Conservation (phyloP, 2,797 vertebrate species). For the Typhlichthys eigenmanni region DNA sequence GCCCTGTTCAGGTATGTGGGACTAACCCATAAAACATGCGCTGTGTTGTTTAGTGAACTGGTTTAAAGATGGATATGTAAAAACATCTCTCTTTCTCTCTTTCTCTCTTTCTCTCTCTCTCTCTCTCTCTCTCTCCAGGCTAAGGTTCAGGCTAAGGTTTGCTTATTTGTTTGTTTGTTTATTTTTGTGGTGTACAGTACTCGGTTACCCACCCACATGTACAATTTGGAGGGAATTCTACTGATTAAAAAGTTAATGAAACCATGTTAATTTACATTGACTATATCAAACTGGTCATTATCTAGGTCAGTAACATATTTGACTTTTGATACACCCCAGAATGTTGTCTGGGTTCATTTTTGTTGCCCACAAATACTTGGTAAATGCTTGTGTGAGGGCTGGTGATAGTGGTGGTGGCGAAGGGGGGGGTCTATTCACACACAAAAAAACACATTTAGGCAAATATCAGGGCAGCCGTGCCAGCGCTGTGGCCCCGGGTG, state of each 20-base stretch:
- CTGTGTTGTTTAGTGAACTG: constrained; percentile 28
- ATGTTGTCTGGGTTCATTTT: constrained; percentile 20
- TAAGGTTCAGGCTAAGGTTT: too few species aligned
- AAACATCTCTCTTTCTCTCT: too few species aligned
- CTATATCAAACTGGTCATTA: too few species aligned
- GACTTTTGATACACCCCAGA: neutral
- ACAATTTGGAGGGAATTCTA: neutral
- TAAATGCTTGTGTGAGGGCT: constrained; percentile 70
- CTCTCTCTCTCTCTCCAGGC: too few species aligned
- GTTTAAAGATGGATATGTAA: constrained; percentile 8
- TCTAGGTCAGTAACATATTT: neutral
- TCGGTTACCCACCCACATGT: neutral
- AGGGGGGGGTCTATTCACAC: constrained; percentile 52
- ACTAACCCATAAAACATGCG: constrained; percentile 32
- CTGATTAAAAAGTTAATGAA: too few species aligned
- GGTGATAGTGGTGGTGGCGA: constrained; percentile 30
- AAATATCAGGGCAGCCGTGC: constrained; percentile 78
- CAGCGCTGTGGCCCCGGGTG: constrained; percentile 76
- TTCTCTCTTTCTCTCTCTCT: too few species aligned
- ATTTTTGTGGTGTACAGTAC: too few species aligned
- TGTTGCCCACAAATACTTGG: constrained; percentile 61
- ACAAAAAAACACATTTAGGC: constrained; percentile 68
- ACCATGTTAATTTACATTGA: too few species aligned
- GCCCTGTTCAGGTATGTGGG: constrained; percentile 35
- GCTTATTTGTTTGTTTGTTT: too few species aligned